Evolutionary conservation across 2,888 invertebrate species (phyloP).

Genomic region (Lithophane leautieri): DNA sequence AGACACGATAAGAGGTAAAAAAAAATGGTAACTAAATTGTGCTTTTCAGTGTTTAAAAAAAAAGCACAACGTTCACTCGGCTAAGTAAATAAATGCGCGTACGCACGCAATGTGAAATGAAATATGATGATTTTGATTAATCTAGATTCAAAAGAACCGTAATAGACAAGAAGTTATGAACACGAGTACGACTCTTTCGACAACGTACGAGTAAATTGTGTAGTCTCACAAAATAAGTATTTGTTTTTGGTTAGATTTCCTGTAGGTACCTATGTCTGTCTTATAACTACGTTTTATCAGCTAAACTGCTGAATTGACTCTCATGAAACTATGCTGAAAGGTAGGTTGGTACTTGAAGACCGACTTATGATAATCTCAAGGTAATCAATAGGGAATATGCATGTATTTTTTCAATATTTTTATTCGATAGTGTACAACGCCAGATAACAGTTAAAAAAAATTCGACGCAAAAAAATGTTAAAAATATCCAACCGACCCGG

Average conservation of each 20-base stretch:
- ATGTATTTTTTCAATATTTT: too few species aligned
- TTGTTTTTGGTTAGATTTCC: not conserved
- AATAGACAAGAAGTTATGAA: not conserved
- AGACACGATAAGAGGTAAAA: not conserved
- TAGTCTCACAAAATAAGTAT: too few species aligned
- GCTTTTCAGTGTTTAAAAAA: not conserved
- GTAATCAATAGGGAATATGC: too few species aligned
- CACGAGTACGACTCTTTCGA: not conserved
- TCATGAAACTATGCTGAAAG: not conserved
- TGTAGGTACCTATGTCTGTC: not conserved
- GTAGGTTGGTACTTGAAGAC: not conserved
- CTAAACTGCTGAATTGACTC: not conserved
- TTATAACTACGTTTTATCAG: not conserved
- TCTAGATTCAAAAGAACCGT: not conserved
- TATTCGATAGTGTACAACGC: too few species aligned
- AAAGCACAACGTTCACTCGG: not conserved
- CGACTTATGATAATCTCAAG: too few species aligned
- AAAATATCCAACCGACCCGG: too few species aligned
- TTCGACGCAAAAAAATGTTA: too few species aligned
- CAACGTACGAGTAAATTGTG: not conserved
- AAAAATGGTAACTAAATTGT: too few species aligned
- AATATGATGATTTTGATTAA: slow-evolving; percentile 2
- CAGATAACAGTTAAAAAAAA: too few species aligned
- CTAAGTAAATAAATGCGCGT: not conserved
- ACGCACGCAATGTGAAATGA: not conserved